A percentile compares a stretch with the other conserved stretches of the same genome.
These are phyloP conservation scores for Scylla paramamosain DNA, from an alignment of 1,140 invertebrate species.

Conservation along the genomic window DNA sequence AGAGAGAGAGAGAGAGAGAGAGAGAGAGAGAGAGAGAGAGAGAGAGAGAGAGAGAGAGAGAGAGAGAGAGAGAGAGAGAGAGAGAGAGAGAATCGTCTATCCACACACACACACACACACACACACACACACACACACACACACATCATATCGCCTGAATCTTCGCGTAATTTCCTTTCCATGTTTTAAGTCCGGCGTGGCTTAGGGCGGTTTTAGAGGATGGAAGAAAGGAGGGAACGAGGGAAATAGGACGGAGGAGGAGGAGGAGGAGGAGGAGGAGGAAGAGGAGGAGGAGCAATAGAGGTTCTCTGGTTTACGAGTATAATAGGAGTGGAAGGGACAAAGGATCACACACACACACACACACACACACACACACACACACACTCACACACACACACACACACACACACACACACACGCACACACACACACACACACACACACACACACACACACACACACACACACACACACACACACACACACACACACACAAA, in stretches of 20 bases:
- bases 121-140: background rate
- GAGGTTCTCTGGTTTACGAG: background rate
- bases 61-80: slow-evolving; percentile 3
- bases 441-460: no score
- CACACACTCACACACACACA: no score
- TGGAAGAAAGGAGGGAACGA: background rate
- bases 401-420: no score
- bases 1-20: slow-evolving; percentile 1
- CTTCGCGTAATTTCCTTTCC: background rate
- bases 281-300: background rate
- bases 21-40: slow-evolving; percentile 3
- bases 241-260: background rate
- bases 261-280: background rate
- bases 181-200: background rate
- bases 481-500: no score
- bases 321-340: background rate
- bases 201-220: background rate
- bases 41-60: background rate
- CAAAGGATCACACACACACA: no score
- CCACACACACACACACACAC: background rate
- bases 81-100: background rate
- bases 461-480: no score
- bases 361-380: no score
- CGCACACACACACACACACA: no score
- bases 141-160: background rate